Percentiles rank a stretch among this genome's conserved stretches.
phyloP scores from a whole-genome alignment of 2,888 invertebrate genomes.

The Danaus chrysippus region DNA sequence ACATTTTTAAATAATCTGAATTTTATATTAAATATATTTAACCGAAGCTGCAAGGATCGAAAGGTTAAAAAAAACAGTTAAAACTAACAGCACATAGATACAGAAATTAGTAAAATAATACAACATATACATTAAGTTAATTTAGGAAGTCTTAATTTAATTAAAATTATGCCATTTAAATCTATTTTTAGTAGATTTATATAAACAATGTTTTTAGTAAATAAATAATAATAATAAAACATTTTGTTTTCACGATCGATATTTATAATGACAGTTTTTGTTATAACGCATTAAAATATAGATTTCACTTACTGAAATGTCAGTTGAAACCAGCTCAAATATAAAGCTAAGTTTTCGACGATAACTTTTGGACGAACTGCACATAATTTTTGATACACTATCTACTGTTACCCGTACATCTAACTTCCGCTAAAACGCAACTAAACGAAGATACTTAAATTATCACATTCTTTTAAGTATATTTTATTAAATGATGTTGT shows the following conservation, averaged over 20 bases:
- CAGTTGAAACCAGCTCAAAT: not conserved
- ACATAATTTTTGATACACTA: not conserved
- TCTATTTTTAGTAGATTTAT: too few species aligned
- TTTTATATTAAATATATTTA: not conserved
- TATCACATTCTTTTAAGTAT: slow-evolving; percentile 4
- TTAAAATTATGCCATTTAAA: slow-evolving; percentile 3
- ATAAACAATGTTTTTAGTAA: too few species aligned
- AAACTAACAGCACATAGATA: not conserved
- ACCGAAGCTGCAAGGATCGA: not conserved
- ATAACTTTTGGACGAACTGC: slow-evolving; percentile 1
- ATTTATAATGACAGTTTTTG: too few species aligned
- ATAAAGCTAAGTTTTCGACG: not conserved
- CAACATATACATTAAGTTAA: not conserved
- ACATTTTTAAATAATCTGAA: too few species aligned
- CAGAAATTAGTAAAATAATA: not conserved
- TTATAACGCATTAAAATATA: not conserved
- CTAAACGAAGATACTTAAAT: not conserved
- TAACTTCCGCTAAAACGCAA: not conserved
- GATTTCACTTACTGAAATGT: not conserved
- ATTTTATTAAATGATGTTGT: not conserved
- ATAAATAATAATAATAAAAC: too few species aligned
- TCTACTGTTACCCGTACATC: not conserved
- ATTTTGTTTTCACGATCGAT: too few species aligned
- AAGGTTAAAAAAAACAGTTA: not conserved
- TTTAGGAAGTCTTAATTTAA: not conserved